Conservation (phyloP, 2,113 vertebrate genomes). For the Lagopus muta region DNA sequence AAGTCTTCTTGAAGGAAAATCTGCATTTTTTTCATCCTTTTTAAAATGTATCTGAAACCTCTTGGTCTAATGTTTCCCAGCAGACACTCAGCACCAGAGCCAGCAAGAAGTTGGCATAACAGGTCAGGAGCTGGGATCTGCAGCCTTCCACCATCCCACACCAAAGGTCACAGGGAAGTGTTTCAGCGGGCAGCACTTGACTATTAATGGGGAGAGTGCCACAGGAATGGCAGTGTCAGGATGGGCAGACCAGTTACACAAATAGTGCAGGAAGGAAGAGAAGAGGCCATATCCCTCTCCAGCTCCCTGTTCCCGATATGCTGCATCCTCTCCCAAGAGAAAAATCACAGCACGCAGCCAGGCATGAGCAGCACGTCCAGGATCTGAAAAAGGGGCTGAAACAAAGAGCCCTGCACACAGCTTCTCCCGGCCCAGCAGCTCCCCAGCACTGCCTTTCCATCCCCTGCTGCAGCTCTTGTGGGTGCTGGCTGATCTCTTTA, state of each 20-base stretch:
- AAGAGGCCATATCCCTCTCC: not conserved
- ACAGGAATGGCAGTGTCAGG: not conserved
- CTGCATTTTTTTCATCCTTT: not conserved
- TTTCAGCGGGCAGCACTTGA: not conserved
- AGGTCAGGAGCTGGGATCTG: not conserved
- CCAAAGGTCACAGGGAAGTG: not conserved
- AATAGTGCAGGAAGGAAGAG: not conserved
- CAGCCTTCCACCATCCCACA: not conserved
- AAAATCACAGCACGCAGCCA: not conserved
- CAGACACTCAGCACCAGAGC: not conserved
- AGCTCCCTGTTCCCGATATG: not conserved
- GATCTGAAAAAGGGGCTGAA: not conserved
- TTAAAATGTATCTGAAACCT: not conserved
- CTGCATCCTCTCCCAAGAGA: not conserved
- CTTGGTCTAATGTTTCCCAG: not conserved
- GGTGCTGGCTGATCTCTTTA: not conserved
- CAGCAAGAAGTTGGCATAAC: not conserved
- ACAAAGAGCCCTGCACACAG: not conserved
- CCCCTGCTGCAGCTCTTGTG: not conserved
- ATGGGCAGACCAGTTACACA: not conserved
- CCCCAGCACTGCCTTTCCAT: not conserved
- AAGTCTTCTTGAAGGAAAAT: not conserved
- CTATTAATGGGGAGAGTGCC: not conserved
- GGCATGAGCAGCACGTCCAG: rapidly evolving
- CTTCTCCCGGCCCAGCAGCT: not conserved